These are phyloP conservation scores for Lamproptera curius DNA, from an alignment of 2,888 invertebrate genomes.

Conservation along the genomic window DNA sequence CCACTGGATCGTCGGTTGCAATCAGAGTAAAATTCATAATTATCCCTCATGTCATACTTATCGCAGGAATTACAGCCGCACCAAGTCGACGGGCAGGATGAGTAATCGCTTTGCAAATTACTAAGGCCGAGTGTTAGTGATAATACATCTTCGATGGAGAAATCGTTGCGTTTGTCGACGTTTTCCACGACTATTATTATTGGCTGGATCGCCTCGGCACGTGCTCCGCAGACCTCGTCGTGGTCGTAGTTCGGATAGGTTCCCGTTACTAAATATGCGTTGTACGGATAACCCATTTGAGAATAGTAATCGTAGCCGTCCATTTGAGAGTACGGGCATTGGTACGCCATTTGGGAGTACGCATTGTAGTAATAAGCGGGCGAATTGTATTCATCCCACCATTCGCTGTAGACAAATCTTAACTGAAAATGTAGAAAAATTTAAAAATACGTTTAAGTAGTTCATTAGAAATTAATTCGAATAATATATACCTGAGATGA, in stretches of 20 bases:
- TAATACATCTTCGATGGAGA: constrained; percentile 12
- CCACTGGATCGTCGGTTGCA: constrained; percentile 6
- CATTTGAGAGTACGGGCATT: constrained; percentile 12
- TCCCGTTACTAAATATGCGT: constrained; percentile 9
- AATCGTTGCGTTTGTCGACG: constrained; percentile 14
- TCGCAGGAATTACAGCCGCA: constrained; percentile 12
- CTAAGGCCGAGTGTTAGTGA: constrained; percentile 8
- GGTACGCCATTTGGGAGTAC: constrained; percentile 11
- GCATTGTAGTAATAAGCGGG: constrained; percentile 11
- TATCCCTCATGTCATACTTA: constrained; percentile 4
- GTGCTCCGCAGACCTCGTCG: constrained; percentile 1
- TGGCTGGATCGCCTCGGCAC: constrained; percentile 9
- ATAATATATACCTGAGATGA: constrained; percentile 2
- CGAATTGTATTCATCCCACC: constrained; percentile 16
- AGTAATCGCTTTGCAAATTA: constrained; percentile 2
- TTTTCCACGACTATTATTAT: constrained; percentile 18
- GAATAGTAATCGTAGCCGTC: constrained; percentile 14
- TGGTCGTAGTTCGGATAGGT: constrained; percentile 7
- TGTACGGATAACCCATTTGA: constrained; percentile 12
- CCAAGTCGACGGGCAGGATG: constrained; percentile 8
- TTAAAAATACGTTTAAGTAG: no score
- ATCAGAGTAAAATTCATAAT: constrained; percentile 12
- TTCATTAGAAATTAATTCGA: no score
- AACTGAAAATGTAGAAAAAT: constrained; percentile 9
- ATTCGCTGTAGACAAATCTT: constrained; percentile 2